Conservation (phyloP, 2,113 vertebrate genomes). For the Myocastor coypus region DNA sequence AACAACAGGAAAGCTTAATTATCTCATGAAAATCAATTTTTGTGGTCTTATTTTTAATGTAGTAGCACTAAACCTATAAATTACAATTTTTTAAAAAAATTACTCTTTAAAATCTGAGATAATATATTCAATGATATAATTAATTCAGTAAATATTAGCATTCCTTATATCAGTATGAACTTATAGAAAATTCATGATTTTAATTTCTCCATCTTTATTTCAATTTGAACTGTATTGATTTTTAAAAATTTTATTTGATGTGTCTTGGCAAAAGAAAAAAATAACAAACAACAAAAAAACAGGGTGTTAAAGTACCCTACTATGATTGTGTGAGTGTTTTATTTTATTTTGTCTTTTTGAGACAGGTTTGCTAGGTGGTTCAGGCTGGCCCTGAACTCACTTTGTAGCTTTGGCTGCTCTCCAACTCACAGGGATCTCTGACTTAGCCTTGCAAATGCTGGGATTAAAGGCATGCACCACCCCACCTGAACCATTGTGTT, state of each 20-base stretch:
- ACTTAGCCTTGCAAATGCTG: too few relatives aligned
- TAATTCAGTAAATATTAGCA: background rate
- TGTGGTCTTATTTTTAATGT: background rate
- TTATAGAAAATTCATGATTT: background rate
- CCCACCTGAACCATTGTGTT: background rate
- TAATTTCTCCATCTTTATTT: background rate
- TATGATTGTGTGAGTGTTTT: background rate
- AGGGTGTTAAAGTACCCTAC: background rate
- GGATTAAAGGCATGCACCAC: too few relatives aligned
- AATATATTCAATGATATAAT: background rate
- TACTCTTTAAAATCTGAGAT: background rate
- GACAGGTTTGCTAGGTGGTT: too few relatives aligned
- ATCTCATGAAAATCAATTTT: background rate
- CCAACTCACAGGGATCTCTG: too few relatives aligned
- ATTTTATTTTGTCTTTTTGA: too few relatives aligned
- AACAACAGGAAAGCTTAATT: background rate
- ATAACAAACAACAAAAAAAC: too few relatives aligned
- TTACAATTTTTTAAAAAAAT: background rate
- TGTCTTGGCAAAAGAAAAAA: too few relatives aligned
- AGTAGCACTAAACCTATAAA: background rate
- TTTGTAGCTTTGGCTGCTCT: too few relatives aligned
- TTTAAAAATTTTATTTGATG: background rate
- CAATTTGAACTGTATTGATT: constrained; percentile 5
- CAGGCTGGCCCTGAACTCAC: too few relatives aligned
- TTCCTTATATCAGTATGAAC: background rate